Evolutionary conservation across 2,113 vertebrate genomes (phyloP), one percentile per base, ranked within the genome.

Genomic region (Nothocercus nigrocapillus): DNA sequence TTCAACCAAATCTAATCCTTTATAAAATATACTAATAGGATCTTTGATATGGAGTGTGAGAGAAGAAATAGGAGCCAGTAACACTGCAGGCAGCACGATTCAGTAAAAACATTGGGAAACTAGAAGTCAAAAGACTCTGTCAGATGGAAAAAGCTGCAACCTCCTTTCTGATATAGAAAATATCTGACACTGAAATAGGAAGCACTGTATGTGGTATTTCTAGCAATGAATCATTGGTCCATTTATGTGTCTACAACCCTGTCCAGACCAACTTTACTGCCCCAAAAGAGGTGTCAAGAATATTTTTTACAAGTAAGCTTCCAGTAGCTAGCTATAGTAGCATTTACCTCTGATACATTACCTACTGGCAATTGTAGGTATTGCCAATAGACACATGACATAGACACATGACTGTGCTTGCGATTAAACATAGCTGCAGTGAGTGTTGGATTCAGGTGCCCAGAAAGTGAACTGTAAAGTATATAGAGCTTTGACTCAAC

Each of bases 31-130:
- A 88, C 63, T 87, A 82, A n/a, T 68, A 84, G 38, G 59, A 56
- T 53, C 40, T 90, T 94, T 63, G 88, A 61, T 72, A 64, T 0
- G 1, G 68, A 84, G 61, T 30, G 16, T 90, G 76, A 83, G 42
- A 78, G 88, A 74, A 94, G 84, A 94, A 91, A 88, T 34, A 88
- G 32, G 21, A 94, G 70, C 62, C 30, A 94, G 9, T 94, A 87
- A 82, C 66, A 86, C 73, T 53, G 28, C 66, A 91, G 72, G 58
- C 70, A 56, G 15, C 14, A 56, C 30, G 62, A 87, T 54, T 83
- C 73, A 78, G 44, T 63, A 82, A 88, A 95, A 62, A 81, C 89
- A 94, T 92, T 85, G 64, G 83, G 93, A 78, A 83, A 56, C 56
- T 61, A 78, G 36, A 64, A 84, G 40, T 86, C 62, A 86, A 91